Percentiles rank a stretch among this genome's conserved stretches.
phyloP scores from a whole-genome alignment of 2,888 invertebrate species.

The Neoaliturus tenellus region DNA sequence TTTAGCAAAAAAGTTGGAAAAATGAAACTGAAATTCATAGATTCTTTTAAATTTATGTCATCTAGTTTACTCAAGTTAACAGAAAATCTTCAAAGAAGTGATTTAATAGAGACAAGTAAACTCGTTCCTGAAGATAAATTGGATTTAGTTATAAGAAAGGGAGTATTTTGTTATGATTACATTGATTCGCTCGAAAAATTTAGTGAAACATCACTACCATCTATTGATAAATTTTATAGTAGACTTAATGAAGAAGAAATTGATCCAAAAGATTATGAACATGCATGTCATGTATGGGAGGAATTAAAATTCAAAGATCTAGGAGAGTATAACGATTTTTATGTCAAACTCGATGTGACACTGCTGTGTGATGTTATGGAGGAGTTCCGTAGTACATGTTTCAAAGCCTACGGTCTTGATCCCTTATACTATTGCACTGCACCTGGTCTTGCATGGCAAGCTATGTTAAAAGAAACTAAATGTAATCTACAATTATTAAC shows the following conservation, averaged over 20 bases:
- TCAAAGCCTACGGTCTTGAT: constrained; percentile 52
- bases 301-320: constrained; percentile 68
- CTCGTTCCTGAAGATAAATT: constrained; percentile 15
- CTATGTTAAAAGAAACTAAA: constrained; percentile 54
- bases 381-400: constrained; percentile 55
- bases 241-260: constrained; percentile 63
- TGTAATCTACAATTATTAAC: constrained; percentile 57
- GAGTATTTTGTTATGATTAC: constrained; percentile 64
- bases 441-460: constrained; percentile 54
- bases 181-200: constrained; percentile 56
- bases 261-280: constrained; percentile 67
- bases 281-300: constrained; percentile 69
- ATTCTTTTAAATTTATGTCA: constrained; percentile 17
- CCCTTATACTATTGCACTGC: constrained; percentile 53
- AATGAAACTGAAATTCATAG: constrained; percentile 17
- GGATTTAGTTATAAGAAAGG: constrained; percentile 53
- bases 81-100: background rate
- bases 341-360: constrained; percentile 52
- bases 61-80: background rate
- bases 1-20: constrained; percentile 30
- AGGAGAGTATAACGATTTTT: constrained; percentile 67
- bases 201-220: constrained; percentile 64
- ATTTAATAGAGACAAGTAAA: constrained; percentile 16
- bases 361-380: constrained; percentile 60
- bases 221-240: constrained; percentile 65